Evolutionary conservation across 2,797 vertebrate species (phyloP).

Genomic region (Petrocephalus sullivani): DNA sequence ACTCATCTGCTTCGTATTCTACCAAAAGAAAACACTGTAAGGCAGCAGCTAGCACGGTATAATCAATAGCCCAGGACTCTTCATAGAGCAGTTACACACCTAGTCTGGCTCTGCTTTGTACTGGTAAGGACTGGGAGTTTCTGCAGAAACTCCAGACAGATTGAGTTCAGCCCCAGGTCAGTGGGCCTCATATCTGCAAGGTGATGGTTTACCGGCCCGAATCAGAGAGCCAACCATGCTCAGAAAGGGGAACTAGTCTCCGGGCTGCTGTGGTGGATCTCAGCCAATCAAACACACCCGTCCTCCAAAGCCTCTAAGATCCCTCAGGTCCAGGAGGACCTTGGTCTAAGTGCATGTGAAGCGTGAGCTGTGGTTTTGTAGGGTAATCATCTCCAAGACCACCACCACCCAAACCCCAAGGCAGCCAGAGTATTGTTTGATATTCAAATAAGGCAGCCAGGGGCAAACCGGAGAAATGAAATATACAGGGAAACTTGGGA

Average conservation of each 20-base stretch:
- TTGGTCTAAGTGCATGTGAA: neutral
- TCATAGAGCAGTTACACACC: neutral
- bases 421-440: neutral
- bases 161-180: constrained; percentile 8
- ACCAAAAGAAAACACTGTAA: neutral
- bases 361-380: neutral
- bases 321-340: constrained; percentile 1
- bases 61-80: neutral
- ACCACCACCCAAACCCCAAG: neutral
- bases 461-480: neutral
- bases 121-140: neutral
- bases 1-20: neutral
- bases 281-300: neutral
- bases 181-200: neutral
- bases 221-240: neutral
- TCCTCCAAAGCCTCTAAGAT: neutral
- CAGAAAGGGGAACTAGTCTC: constrained; percentile 6
- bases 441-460: neutral
- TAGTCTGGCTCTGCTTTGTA: neutral
- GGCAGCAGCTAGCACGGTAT: neutral
- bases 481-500: neutral
- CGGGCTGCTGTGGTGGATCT: neutral
- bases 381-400: neutral
- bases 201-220: neutral
- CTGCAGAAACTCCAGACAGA: constrained; percentile 1